Evolutionary conservation across 2,113 vertebrate species (phyloP).

Genomic region (Naja naja): DNA sequence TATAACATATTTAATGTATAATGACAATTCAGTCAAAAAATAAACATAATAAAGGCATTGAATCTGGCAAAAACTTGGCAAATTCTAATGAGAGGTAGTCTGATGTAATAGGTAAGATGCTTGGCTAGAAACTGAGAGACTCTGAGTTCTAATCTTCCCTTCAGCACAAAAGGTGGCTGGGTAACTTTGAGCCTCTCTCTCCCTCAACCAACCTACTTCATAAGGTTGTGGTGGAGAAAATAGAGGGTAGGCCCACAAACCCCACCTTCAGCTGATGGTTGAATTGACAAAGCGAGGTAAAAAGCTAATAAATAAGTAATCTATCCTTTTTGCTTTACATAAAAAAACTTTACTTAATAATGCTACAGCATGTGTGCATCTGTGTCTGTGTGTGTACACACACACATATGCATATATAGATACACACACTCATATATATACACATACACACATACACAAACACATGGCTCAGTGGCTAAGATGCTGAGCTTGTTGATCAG

Average conservation of each 20-base stretch:
- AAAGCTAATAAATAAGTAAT: background rate
- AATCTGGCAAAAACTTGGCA: background rate
- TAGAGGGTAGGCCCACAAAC: background rate
- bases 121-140: background rate
- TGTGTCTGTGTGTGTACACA: too few relatives aligned
- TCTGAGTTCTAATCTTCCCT: background rate
- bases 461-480: too few relatives aligned
- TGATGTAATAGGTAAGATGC: background rate
- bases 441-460: too few relatives aligned
- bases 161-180: background rate
- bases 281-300: background rate
- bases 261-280: background rate
- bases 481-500: too few relatives aligned
- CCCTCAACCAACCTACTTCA: background rate
- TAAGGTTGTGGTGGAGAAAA: background rate
- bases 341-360: background rate
- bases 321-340: background rate
- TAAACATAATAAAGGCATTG: background rate
- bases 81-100: background rate
- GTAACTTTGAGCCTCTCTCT: background rate
- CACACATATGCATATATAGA: too few relatives aligned
- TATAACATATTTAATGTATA: background rate
- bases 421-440: too few relatives aligned
- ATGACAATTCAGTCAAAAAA: background rate
- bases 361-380: too few relatives aligned